Base-by-base conservation (phyloP, 1,140 invertebrate species). In the Hycleus cichorii region DNA sequence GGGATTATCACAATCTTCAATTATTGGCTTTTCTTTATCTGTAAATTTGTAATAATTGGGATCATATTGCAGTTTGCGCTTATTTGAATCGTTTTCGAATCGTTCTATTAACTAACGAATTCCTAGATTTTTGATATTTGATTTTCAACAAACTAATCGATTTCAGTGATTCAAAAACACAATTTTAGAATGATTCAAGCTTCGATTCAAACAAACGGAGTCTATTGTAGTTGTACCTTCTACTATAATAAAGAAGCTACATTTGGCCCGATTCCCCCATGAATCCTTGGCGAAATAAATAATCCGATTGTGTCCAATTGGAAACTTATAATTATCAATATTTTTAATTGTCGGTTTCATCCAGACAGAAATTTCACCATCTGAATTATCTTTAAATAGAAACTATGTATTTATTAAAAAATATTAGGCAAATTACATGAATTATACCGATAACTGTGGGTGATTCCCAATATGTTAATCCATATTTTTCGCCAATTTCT, bases 1-100 rank as follows among this genome's bases (percentile, higher is more conserved):
- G 2, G 83, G 83, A 58, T 79, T 80, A 5, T 80, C 69, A 69
- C 86, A 88, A 49, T 78, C 75, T 64, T 87, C 85, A 2, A 86
- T 72, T 10, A 72, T 75, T 7, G 86, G 86, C 24, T 80, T 76
- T 65, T 86, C 80, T 2, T 71, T 73, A 67, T 87, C 85, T 83
- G 26, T 38, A 18, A 25, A 18, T 18, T 18, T 18, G 18, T 18
- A 18, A 18, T 18, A 43, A 44, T 25, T 9, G 3, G 18, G n/a
- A 25, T 45, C 24, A 32, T 4, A 26, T 49, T 38, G 12, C 6
- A 42, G 18, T 18, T 18, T 18, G 18, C 18, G 18, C 18, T 18
- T 18, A 18, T 18, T 18, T 18, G 1, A 18, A 18, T 18, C 18
- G 18, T 18, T 18, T 18, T 18, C 18, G 18, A 18, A 18, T 18